Conservation (phyloP, 2,797 vertebrate genomes). For the Falco biarmicus region DNA sequence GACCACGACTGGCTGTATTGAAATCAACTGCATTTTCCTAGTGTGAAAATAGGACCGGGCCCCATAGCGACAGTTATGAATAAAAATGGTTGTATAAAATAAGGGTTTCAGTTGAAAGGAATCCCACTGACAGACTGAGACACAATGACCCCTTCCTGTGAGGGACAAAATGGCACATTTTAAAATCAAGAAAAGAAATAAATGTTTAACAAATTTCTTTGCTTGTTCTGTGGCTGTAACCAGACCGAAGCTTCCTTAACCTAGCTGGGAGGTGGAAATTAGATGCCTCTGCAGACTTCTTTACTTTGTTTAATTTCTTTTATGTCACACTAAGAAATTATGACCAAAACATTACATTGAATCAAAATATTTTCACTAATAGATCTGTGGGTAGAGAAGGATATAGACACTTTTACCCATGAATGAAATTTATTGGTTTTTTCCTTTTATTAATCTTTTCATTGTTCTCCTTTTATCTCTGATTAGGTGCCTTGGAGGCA, state of each 20-base stretch:
- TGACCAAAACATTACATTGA: background rate
- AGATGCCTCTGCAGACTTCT: background rate
- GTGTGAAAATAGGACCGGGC: conserved; percentile 22
- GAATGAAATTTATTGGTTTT: background rate
- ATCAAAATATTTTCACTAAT: background rate
- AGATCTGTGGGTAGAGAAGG: background rate
- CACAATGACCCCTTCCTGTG: background rate
- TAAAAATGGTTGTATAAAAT: conserved; percentile 13
- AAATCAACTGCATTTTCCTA: conserved; percentile 31
- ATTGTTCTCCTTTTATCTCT: background rate
- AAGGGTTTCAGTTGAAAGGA: background rate
- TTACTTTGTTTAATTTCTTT: background rate
- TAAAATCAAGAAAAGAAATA: background rate
- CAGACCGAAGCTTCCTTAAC: background rate
- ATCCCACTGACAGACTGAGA: background rate
- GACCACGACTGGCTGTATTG: conserved; percentile 11
- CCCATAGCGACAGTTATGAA: conserved; percentile 1
- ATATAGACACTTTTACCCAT: background rate
- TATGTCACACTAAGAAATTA: background rate
- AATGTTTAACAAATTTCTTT: background rate
- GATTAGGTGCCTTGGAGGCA: background rate
- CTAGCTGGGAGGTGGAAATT: background rate
- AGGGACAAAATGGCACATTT: background rate
- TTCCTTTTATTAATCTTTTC: accelerated
- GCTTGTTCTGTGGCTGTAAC: background rate